Evolutionary conservation across 2,888 invertebrate genomes (phyloP).

Genomic region (Tetheella fluctuosa): DNA sequence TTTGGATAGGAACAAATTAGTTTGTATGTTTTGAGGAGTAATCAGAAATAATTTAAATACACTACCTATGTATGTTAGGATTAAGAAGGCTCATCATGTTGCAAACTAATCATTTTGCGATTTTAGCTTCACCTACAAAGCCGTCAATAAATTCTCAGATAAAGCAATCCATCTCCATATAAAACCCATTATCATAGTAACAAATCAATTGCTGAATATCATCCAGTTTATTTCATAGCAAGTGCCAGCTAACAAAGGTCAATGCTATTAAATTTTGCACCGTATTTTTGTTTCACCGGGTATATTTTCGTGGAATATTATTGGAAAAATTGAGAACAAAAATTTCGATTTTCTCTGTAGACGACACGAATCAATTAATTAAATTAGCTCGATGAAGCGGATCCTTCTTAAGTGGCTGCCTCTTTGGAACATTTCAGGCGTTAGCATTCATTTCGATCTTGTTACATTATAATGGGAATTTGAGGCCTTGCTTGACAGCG

Average conservation of each 20-base stretch:
- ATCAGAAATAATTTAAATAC: neutral
- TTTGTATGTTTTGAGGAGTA: neutral
- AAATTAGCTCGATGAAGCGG: constrained; percentile 62
- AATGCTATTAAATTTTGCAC: constrained; percentile 27
- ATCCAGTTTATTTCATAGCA: constrained; percentile 33
- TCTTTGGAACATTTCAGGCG: constrained; percentile 7
- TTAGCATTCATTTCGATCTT: constrained; percentile 12
- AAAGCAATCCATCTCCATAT: constrained; percentile 48
- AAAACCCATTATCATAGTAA: constrained; percentile 52
- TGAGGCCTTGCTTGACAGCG: constrained; percentile 1
- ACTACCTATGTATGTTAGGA: neutral
- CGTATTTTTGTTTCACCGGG: constrained; percentile 21
- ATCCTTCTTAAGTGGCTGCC: constrained; percentile 29
- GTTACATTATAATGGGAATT: constrained; percentile 5
- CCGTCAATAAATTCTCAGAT: constrained; percentile 33
- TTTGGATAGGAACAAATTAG: neutral
- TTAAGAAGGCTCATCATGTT: neutral
- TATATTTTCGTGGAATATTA: constrained; percentile 18
- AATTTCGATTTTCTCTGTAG: constrained; percentile 42
- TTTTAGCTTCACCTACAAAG: neutral
- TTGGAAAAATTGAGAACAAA: constrained; percentile 22
- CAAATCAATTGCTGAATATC: constrained; percentile 51
- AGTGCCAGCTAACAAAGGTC: constrained; percentile 20
- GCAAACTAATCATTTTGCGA: neutral
- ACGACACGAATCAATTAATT: constrained; percentile 65